phyloP scores from a whole-genome alignment of 30 jellyfish, hydroid and myxozoan species.

The Chironex yamaguchii region DNA sequence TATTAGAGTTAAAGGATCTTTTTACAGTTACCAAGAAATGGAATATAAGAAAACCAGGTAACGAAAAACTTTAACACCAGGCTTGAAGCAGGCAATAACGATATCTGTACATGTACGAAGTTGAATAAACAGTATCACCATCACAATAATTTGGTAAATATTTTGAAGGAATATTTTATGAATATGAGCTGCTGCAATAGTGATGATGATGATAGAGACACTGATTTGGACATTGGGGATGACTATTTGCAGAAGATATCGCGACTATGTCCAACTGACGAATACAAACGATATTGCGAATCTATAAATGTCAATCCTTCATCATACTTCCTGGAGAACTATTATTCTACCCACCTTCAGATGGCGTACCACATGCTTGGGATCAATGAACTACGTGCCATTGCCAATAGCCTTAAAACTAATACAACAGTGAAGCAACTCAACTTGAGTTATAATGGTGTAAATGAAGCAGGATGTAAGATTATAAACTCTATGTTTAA shows the following conservation, averaged over 20 bases:
- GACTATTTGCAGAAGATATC: neutral
- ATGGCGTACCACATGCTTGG: constrained; percentile 39
- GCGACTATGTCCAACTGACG: neutral
- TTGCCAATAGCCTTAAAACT: constrained; percentile 20
- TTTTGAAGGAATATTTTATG: too few relatives aligned
- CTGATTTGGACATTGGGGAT: constrained; percentile 44
- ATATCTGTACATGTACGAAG: too few relatives aligned
- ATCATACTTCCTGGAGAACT: neutral
- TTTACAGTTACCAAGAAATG: too few relatives aligned
- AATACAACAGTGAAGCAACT: constrained; percentile 34
- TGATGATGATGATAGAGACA: constrained; percentile 44
- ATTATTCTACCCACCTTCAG: neutral
- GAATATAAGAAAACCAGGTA: too few relatives aligned
- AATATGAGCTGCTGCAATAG: too few relatives aligned
- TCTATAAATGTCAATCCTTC: constrained; percentile 18
- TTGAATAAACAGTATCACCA: too few relatives aligned
- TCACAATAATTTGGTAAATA: too few relatives aligned
- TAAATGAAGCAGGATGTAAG: constrained; percentile 12
- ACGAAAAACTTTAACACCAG: too few relatives aligned
- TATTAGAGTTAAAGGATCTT: too few relatives aligned
- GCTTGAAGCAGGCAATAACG: too few relatives aligned
- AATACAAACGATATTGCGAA: neutral
- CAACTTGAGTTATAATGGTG: constrained; percentile 39
- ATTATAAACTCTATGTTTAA: constrained; percentile 19
- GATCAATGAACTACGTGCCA: constrained; percentile 16